Conservation (phyloP, 2,113 vertebrate genomes). For the Aphelocoma coerulescens region DNA sequence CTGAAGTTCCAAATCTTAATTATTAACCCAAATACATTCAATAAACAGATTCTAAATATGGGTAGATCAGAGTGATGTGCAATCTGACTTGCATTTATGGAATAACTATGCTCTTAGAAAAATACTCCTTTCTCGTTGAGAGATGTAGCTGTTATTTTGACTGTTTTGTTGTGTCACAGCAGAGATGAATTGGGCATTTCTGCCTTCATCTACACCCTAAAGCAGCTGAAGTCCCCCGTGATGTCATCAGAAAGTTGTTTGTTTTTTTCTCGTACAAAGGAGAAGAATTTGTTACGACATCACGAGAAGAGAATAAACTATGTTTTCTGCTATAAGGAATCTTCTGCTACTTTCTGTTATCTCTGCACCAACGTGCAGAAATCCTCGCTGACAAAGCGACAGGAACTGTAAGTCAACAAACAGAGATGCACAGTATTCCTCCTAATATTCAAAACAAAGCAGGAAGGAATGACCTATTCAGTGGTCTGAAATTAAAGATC, state of each 20-base stretch:
- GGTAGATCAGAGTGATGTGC: conserved; percentile 62
- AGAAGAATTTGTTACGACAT: conserved; percentile 62
- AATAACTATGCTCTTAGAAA: conserved; percentile 67
- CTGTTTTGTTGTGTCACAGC: conserved; percentile 53
- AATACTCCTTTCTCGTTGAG: conserved; percentile 52
- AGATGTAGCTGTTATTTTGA: conserved; percentile 65
- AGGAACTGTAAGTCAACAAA: conserved; percentile 39
- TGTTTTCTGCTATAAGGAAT: conserved; percentile 47
- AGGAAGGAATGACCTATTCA: conserved; percentile 59
- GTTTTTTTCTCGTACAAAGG: conserved; percentile 11
- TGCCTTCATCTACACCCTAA: conserved; percentile 47
- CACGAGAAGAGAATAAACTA: conserved; percentile 41
- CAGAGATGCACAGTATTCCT: neutral
- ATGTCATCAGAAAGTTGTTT: conserved; percentile 67
- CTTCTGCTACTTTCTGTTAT: conserved; percentile 47
- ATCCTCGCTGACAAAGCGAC: conserved; percentile 38
- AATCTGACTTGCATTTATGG: conserved; percentile 65
- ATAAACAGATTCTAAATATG: conserved; percentile 71
- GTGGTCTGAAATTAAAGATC: conserved; percentile 51
- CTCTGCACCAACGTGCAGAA: conserved; percentile 5
- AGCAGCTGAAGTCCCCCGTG: conserved; percentile 57
- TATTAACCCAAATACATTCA: conserved; percentile 69
- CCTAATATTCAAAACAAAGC: conserved; percentile 59
- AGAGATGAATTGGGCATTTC: conserved; percentile 61
- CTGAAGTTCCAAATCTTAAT: conserved; percentile 68